phyloP scores from a whole-genome alignment of 2,888 invertebrate genomes.

The Melinaea marsaeus region DNA sequence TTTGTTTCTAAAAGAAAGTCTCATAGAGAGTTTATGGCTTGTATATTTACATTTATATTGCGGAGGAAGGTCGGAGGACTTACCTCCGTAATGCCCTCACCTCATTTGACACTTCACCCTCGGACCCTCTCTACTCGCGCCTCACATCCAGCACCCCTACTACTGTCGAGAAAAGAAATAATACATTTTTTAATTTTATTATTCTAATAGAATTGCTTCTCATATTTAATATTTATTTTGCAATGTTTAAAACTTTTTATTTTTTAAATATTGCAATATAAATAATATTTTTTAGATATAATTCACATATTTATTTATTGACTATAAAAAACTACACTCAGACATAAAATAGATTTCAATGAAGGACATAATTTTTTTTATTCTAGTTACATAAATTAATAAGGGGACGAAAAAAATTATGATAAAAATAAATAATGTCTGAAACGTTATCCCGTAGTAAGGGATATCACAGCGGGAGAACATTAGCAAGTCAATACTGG shows the following conservation, averaged over 20 bases:
- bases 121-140: conserved; percentile 11
- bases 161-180: background rate
- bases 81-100: conserved; percentile 19
- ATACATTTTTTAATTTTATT: no score
- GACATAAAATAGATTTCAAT: no score
- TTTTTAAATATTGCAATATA: no score
- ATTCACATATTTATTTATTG: no score
- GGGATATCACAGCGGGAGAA: conserved; percentile 23
- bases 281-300: no score
- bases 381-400: no score
- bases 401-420: no score
- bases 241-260: no score
- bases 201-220: no score
- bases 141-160: conserved; percentile 7
- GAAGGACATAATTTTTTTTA: no score
- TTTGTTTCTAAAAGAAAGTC: background rate
- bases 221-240: no score
- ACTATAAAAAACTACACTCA: no score
- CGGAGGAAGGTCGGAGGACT: conserved; percentile 5
- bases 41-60: conserved; percentile 12
- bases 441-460: background rate
- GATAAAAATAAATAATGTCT: background rate
- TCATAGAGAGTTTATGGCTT: background rate
- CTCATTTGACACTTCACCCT: conserved; percentile 21
- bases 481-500: conserved; percentile 34